Evolutionary conservation across 2,113 vertebrate genomes (phyloP).

Genomic region (Balaeniceps rex): DNA sequence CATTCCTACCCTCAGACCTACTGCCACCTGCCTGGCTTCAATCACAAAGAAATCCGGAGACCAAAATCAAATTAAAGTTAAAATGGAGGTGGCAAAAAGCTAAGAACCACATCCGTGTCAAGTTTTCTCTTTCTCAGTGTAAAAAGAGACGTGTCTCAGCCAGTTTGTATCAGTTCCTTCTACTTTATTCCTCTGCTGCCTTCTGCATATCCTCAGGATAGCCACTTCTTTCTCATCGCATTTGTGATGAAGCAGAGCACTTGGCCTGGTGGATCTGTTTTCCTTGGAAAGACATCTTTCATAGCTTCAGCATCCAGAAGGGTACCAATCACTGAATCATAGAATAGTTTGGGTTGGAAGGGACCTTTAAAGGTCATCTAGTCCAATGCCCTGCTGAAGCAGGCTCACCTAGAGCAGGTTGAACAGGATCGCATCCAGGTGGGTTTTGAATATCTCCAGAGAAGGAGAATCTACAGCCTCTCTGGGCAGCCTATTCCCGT

Average conservation of each 20-base stretch:
- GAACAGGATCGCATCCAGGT: no score
- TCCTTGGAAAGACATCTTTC: not conserved
- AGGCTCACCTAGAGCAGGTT: no score
- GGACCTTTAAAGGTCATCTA: no score
- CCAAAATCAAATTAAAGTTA: not conserved
- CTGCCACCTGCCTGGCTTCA: not conserved
- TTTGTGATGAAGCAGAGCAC: not conserved
- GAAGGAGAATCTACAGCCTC: no score
- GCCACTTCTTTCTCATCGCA: not conserved
- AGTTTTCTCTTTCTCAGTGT: not conserved
- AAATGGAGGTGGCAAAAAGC: not conserved
- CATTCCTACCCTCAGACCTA: not conserved
- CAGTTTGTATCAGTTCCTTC: not conserved
- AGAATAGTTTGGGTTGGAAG: no score
- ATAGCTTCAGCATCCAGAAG: not conserved
- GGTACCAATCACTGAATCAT: not conserved
- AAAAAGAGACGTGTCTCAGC: not conserved
- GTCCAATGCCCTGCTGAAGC: no score
- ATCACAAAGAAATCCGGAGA: accelerated
- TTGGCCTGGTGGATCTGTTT: not conserved
- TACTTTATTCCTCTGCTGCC: not conserved
- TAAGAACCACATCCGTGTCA: not conserved
- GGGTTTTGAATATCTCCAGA: no score
- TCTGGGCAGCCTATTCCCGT: no score
- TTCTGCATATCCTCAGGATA: not conserved